Evolutionary conservation across 2,797 vertebrate genomes (phyloP).

Genomic region (Phalanger gymnotis): DNA sequence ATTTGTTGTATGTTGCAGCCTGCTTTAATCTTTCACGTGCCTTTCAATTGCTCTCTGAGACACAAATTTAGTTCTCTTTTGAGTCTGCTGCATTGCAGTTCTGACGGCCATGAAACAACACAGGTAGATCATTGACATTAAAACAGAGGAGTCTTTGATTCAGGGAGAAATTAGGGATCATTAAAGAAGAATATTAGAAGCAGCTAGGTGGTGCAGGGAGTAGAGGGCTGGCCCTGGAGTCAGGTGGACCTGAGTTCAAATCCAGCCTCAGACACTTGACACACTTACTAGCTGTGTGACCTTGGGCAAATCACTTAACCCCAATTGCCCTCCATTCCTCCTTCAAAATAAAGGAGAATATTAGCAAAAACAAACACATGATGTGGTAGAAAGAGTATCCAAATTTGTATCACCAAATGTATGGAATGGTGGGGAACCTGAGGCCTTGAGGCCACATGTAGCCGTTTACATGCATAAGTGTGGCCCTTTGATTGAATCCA

Average conservation of each 20-base stretch:
- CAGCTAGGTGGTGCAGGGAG: no score
- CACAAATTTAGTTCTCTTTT: background rate
- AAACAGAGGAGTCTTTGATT: background rate
- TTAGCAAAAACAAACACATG: background rate
- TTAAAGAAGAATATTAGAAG: background rate
- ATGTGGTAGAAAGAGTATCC: background rate
- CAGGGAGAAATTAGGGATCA: background rate
- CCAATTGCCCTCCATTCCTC: no score
- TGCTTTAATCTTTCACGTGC: background rate
- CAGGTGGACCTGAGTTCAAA: no score
- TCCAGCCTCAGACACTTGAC: no score
- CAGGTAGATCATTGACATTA: background rate
- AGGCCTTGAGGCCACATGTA: no score
- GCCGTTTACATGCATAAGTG: no score
- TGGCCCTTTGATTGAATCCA: no score
- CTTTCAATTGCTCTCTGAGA: background rate
- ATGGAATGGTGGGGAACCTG: no score
- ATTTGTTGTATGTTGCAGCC: background rate
- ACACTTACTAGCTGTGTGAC: no score
- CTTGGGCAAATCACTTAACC: no score
- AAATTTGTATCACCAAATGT: background rate
- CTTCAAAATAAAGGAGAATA: background rate
- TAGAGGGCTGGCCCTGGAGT: no score
- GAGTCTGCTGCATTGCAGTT: background rate
- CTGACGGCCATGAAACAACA: background rate